Percentiles rank a stretch among this genome's conserved stretches.
Evolutionary conservation across 2,113 vertebrate species (phyloP).

Genomic region (Grammomys surdaster): DNA sequence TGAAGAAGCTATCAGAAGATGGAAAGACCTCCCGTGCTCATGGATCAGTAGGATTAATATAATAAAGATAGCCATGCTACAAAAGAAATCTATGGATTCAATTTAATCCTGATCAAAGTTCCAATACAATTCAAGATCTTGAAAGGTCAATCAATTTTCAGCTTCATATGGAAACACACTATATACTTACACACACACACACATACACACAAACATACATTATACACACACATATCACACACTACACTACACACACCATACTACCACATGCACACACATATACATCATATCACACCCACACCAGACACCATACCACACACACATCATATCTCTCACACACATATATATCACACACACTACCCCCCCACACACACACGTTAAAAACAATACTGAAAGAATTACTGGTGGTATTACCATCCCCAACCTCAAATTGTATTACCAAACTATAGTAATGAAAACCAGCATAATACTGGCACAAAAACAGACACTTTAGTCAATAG

Average conservation of each 20-base stretch:
- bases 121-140: neutral
- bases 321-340: no score
- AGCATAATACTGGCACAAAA: neutral
- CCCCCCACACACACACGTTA: neutral
- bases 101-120: neutral
- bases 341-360: neutral
- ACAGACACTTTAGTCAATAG: neutral
- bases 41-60: neutral
- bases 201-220: no score
- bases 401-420: neutral
- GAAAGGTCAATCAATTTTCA: neutral
- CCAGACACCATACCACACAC: no score
- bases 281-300: no score
- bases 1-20: neutral
- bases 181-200: neutral
- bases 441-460: neutral
- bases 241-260: no score
- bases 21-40: neutral
- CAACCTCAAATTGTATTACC: neutral
- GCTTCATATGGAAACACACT: neutral
- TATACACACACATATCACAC: neutral
- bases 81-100: neutral
- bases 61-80: neutral
- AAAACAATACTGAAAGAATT: neutral
- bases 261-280: no score